Conservation (phyloP, 1,140 invertebrate genomes). For the Argopecten irradians region DNA sequence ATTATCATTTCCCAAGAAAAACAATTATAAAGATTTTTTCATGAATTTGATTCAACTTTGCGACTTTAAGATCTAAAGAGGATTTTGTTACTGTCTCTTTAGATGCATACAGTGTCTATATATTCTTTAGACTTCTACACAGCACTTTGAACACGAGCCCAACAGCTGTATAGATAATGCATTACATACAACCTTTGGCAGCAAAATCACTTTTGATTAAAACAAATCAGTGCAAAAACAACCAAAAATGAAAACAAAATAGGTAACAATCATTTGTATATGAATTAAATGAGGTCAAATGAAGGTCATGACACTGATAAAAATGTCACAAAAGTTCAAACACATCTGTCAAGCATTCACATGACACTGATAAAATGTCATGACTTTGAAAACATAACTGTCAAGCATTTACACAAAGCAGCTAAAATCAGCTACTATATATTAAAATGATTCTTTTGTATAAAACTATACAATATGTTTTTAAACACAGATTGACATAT, state of each 20-base stretch:
- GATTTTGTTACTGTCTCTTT: too few species aligned
- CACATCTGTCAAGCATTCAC: not conserved
- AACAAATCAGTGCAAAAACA: not conserved
- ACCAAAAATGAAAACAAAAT: slow-evolving; percentile 8
- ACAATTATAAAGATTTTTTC: too few species aligned
- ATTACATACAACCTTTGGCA: slow-evolving; percentile 8
- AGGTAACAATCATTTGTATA: not conserved
- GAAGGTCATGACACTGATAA: slow-evolving; percentile 15
- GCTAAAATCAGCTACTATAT: slow-evolving; percentile 16
- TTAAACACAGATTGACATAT: not conserved
- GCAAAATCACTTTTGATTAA: slow-evolving; percentile 15
- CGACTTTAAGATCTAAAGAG: too few species aligned
- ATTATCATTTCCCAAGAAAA: too few species aligned
- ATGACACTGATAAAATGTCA: slow-evolving; percentile 11
- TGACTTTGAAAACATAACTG: not conserved
- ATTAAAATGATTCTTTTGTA: slow-evolving; percentile 18
- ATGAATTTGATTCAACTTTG: too few species aligned
- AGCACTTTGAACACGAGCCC: too few species aligned
- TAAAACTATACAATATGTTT: slow-evolving; percentile 23
- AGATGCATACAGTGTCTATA: too few species aligned
- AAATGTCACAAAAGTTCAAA: not conserved
- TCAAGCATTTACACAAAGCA: slow-evolving; percentile 6
- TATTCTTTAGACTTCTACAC: too few species aligned
- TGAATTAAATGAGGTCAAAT: slow-evolving; percentile 5
- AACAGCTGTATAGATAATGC: too few species aligned